phyloP scores from a whole-genome alignment of 2,113 vertebrate species.

The Scolopax mira region DNA sequence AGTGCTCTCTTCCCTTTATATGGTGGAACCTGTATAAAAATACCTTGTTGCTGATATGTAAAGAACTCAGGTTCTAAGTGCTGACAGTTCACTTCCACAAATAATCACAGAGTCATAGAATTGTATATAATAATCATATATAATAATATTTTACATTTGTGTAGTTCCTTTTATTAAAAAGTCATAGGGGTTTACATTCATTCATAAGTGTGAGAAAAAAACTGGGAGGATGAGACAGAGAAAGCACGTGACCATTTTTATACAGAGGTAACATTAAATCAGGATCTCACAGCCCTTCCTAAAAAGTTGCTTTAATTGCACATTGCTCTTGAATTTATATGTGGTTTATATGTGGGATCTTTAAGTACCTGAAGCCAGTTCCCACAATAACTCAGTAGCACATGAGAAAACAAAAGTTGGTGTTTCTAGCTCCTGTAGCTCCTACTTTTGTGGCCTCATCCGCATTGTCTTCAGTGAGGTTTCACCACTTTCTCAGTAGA shows the following conservation, averaged over 20 bases:
- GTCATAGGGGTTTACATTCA: neutral
- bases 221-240: neutral
- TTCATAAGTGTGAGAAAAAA: neutral
- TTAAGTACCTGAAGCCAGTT: neutral
- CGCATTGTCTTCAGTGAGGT: neutral
- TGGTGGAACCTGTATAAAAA: conserved; percentile 26
- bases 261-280: neutral
- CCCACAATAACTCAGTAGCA: neutral
- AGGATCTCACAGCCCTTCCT: neutral
- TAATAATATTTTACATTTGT: neutral
- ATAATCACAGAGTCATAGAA: no score
- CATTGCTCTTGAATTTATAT: neutral
- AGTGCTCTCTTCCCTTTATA: conserved; percentile 11
- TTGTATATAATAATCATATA: no score
- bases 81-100: neutral
- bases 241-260: neutral
- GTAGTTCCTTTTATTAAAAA: neutral
- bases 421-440: neutral
- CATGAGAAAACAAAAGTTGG: neutral
- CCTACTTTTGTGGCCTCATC: neutral
- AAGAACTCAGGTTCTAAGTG: neutral
- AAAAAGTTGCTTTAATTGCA: neutral
- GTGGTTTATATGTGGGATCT: fast-evolving
- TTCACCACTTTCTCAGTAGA: neutral
- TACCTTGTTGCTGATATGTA: neutral